Conservation (phyloP, 1,140 invertebrate species). For the Hestina assimilis region DNA sequence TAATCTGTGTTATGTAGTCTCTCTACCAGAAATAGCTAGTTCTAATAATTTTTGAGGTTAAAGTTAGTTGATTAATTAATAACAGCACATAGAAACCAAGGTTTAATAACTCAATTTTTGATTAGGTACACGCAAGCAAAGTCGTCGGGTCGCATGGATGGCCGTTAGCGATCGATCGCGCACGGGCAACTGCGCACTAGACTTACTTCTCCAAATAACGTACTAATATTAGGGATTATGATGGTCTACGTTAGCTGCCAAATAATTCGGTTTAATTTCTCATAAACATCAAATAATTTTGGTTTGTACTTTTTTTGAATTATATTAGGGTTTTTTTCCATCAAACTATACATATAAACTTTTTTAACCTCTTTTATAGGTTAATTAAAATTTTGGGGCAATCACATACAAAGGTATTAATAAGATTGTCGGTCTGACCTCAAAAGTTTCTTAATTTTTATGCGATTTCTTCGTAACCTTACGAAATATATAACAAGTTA, state of each 20-base stretch:
- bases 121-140: conserved; percentile 13
- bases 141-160: conserved; percentile 1
- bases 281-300: too few relatives aligned
- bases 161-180: conserved; percentile 5
- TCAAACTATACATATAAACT: too few relatives aligned
- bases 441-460: conserved; percentile 56
- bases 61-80: not conserved
- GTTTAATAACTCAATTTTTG: conserved; percentile 2
- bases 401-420: conserved; percentile 16
- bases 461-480: conserved; percentile 56
- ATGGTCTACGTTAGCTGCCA: conserved; percentile 13
- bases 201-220: conserved; percentile 35
- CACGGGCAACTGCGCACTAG: conserved; percentile 35
- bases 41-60: not conserved
- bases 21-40: not conserved
- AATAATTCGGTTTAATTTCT: conserved; percentile 5
- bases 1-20: not conserved
- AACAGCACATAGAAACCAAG: conserved; percentile 3
- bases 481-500: conserved; percentile 50
- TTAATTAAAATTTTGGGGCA: not conserved
- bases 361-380: too few relatives aligned
- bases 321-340: too few relatives aligned
- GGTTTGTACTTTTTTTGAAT: too few relatives aligned
- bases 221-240: conserved; percentile 32
- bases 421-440: conserved; percentile 36